Percentiles rank a stretch among this genome's conserved stretches.
Evolutionary conservation across 1,140 invertebrate genomes (phyloP).

Genomic region (Drosophila sproati): DNA sequence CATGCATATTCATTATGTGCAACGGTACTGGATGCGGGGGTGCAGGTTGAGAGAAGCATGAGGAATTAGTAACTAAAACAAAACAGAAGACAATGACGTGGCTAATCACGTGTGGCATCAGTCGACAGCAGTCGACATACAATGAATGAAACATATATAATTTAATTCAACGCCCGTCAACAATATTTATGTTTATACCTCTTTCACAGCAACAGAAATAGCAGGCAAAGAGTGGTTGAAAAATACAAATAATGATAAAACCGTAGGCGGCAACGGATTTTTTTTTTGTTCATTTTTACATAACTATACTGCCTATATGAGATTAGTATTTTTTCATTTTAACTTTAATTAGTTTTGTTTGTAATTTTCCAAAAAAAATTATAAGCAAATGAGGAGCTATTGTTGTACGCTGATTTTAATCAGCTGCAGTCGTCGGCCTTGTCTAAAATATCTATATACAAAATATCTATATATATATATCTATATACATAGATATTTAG

Average conservation of each 20-base stretch:
- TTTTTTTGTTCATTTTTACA: conserved; percentile 54
- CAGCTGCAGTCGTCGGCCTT: conserved; percentile 44
- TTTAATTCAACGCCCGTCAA: conserved; percentile 66
- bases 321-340: conserved; percentile 37
- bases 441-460: conserved; percentile 28
- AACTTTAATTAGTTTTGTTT: conserved; percentile 39
- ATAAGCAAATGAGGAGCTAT: conserved; percentile 65
- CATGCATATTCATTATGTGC: conserved; percentile 60
- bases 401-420: conserved; percentile 49
- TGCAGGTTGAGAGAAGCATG: not conserved
- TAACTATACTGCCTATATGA: conserved; percentile 57
- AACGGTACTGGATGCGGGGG: not conserved
- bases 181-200: not conserved
- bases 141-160: conserved; percentile 56
- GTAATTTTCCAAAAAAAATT: conserved; percentile 49
- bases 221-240: not conserved
- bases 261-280: conserved; percentile 27
- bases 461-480: conserved; percentile 19
- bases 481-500: conserved; percentile 30
- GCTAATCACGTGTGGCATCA: conserved; percentile 71
- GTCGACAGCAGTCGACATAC: conserved; percentile 35
- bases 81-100: conserved; percentile 34
- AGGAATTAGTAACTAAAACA: conserved; percentile 28
- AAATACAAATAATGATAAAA: conserved; percentile 2
- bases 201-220: not conserved